Conservation (phyloP, 2,888 invertebrate species). For the Apodemia hepburni region DNA sequence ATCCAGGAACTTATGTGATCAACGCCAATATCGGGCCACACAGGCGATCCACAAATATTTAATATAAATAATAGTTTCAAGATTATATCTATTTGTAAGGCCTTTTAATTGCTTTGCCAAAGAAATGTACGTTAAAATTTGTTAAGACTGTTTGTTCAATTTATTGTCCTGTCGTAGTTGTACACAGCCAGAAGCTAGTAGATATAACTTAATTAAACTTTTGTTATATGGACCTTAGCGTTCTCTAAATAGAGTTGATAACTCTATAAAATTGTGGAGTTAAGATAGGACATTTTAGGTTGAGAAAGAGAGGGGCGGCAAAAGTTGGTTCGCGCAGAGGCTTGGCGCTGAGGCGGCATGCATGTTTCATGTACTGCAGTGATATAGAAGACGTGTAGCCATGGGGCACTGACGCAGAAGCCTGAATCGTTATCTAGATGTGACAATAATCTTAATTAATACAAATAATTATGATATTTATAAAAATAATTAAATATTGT, state of each 20-base stretch:
- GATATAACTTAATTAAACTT: neutral
- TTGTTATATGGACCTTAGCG: neutral
- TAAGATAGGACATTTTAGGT: neutral
- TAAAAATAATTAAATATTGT: no score
- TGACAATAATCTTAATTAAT: slow-evolving; percentile 11
- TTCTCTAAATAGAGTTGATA: neutral
- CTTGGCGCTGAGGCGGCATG: slow-evolving; percentile 35
- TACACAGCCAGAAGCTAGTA: neutral
- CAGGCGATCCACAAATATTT: no score
- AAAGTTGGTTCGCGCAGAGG: slow-evolving; percentile 23
- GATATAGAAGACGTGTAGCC: slow-evolving; percentile 28
- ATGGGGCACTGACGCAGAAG: slow-evolving; percentile 20
- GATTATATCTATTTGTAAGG: no score
- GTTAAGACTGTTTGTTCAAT: neutral
- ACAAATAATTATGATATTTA: neutral
- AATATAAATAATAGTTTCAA: no score
- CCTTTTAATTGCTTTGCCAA: neutral
- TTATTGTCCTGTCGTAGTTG: neutral
- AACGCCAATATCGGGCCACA: no score
- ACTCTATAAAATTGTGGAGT: neutral
- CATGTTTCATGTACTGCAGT: slow-evolving; percentile 47
- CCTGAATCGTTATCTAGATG: slow-evolving; percentile 20
- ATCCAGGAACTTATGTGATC: no score
- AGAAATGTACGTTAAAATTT: neutral
- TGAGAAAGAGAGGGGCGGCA: neutral